Conservation (phyloP, 2,888 invertebrate genomes). For the Resseliella maxima region DNA sequence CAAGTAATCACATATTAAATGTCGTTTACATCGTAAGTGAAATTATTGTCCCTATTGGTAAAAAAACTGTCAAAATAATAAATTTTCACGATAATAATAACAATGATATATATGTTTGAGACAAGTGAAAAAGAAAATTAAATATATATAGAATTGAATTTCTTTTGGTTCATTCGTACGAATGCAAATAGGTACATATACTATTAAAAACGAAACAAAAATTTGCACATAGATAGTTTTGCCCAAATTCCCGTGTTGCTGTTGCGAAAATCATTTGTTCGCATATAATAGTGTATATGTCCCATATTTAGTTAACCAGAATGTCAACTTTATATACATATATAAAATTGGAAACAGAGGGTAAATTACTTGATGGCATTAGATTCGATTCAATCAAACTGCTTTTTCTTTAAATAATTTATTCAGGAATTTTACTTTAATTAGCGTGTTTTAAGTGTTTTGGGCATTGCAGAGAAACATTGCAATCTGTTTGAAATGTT, state of each 20-base stretch:
- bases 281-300: background rate
- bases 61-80: background rate
- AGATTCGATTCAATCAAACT: background rate
- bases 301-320: background rate
- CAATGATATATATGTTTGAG: background rate
- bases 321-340: constrained; percentile 2
- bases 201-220: too few species aligned
- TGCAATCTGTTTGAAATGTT: background rate
- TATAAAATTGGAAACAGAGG: background rate
- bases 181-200: background rate
- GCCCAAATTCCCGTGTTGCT: background rate
- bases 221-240: background rate
- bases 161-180: background rate
- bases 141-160: background rate
- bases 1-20: background rate
- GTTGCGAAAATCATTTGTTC: background rate
- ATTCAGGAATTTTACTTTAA: background rate
- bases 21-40: background rate
- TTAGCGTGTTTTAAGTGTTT: background rate
- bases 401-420: background rate
- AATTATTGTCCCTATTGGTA: constrained; percentile 45
- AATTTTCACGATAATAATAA: background rate
- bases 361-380: background rate
- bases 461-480: background rate
- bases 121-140: background rate